Evolutionary conservation across 2,113 vertebrate species (phyloP), one percentile per base, ranked within the genome.

Genomic region (Cyphomyrus discorhynchus): DNA sequence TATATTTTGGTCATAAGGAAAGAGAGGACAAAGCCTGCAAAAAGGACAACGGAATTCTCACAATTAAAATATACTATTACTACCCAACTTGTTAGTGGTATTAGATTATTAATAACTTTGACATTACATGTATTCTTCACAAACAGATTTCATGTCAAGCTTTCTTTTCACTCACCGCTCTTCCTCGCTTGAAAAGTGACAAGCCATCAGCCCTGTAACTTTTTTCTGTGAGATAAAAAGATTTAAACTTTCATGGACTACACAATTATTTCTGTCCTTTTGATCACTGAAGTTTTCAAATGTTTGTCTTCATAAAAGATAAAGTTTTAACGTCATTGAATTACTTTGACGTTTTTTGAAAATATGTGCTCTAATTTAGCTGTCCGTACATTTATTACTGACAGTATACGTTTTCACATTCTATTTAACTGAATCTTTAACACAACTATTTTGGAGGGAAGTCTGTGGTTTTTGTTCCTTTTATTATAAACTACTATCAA

Each of bases 261-360:
- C 82, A 85, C 42, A 46, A 9, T 85, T 85, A 49, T 85, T 85
- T 85, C 39, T 85, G 82, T 85, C 82, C 35, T 46, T 80, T 80
- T 19, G 35, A 42, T 80, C 74, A 42, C 74, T 6, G 35, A 19
- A 80, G 74, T 80, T 17, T 80, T 80, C 6, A 17, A 80, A 42
- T 39, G 21, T 46, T 46, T 84, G 82, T 47, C 45, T 84, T 47
- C 45, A 10, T 47, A 47, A 84, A 84, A 84, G 45, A 84, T 84
- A 45, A 24, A 86, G 45, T 50, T 24, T 53, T 31, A 86, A 86
- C 49, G 21, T 35, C n/a, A 35, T 49, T 31, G 24, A 46, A 74
- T 49, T 47, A 66, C 45, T 87, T n/a, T 56, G 49, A 42, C n/a
- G 45, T 74, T 11, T 19, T 46, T 35, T 47, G 24, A 62, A 88